phyloP scores from a whole-genome alignment of 2,113 vertebrate genomes.

The Oncorhynchus tshawytscha region DNA sequence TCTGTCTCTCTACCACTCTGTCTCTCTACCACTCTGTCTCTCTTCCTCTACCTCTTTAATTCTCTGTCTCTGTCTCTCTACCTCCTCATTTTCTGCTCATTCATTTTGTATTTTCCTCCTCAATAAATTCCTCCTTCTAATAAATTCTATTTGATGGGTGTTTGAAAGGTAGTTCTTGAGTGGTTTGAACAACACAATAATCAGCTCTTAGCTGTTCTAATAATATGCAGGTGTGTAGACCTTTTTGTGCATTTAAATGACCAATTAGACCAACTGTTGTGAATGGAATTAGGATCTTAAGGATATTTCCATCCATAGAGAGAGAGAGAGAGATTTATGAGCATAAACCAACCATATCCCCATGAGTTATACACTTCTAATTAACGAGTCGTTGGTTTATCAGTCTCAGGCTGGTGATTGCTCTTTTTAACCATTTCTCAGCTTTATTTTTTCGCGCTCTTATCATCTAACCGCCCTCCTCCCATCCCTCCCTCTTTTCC shows the following conservation, averaged over 20 bases:
- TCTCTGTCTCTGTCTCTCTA: slow-evolving; percentile 47
- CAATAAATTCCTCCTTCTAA: too few species aligned
- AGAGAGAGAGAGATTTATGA: slow-evolving; percentile 40
- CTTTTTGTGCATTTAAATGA: not conserved
- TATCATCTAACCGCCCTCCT: slow-evolving; percentile 65
- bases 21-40: too few species aligned
- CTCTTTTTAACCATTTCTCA: slow-evolving; percentile 87
- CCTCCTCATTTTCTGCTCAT: slow-evolving; percentile 1
- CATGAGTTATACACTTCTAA: slow-evolving; percentile 80
- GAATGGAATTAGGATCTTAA: slow-evolving; percentile 32
- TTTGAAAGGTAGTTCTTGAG: not conserved
- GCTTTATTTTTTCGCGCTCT: slow-evolving; percentile 64
- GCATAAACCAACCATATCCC: slow-evolving; percentile 67
- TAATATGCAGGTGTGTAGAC: too few species aligned
- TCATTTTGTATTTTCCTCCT: not conserved
- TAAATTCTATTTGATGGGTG: not conserved
- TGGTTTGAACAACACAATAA: too few species aligned
- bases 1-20: too few species aligned
- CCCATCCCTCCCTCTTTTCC: slow-evolving; percentile 40
- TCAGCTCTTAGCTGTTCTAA: too few species aligned
- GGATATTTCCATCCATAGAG: slow-evolving; percentile 30
- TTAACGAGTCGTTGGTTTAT: slow-evolving; percentile 85
- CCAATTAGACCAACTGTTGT: slow-evolving; percentile 16
- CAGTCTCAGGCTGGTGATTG: slow-evolving; percentile 83
- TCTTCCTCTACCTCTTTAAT: not conserved